Base-by-base conservation (phyloP, 1,140 invertebrate genomes). In the Liolophura sinensis region DNA sequence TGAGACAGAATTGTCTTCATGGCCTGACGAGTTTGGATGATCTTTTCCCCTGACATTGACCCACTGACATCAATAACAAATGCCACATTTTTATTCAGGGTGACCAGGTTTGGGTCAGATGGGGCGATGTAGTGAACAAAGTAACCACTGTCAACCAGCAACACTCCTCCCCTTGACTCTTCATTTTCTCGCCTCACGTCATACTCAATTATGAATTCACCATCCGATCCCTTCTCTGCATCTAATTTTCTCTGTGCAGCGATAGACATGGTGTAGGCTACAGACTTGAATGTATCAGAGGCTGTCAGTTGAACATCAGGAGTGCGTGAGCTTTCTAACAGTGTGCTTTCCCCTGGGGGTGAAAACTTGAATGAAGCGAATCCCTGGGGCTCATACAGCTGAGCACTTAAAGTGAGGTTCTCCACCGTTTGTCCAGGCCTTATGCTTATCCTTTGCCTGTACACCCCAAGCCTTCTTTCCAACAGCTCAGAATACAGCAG, bases 91-190 rank as follows among this genome's bases (percentile, higher is more conserved):
- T 91, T 91, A 16, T 82, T 85, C 48, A 92, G 78, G 0, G 88
- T 85, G 46, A 84, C 79, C 49, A 91, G 78, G 25, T 78, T 77
- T 46, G 20, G n/a, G 11, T 27, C 27, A 11, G 73, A 62, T 4
- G 90, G 89, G 6, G 89, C 87, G 68, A 91, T 89, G 83, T 90
- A 91, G 73, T 91, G 90, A 1, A 91, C 90, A 81, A 91, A 92
- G 78, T 91, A 90, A 1, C 90, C 90, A 68, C 90, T 88, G 71
- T 89, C 88, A 11, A 91, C 84, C 86, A 89, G 78, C 46, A 73
- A 62, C n/a, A 65, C 65, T 6, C 73, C 73, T 22, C 73, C 69
- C 6, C 11, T 46, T 14, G 20, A 20, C 11, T 27, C 9, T 9
- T 62, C 64, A 47, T 59, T 55, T 27, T 59, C 47, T 12, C 59